Conservation (phyloP, 2,113 vertebrate species). For the Platysternon megacephalum region DNA sequence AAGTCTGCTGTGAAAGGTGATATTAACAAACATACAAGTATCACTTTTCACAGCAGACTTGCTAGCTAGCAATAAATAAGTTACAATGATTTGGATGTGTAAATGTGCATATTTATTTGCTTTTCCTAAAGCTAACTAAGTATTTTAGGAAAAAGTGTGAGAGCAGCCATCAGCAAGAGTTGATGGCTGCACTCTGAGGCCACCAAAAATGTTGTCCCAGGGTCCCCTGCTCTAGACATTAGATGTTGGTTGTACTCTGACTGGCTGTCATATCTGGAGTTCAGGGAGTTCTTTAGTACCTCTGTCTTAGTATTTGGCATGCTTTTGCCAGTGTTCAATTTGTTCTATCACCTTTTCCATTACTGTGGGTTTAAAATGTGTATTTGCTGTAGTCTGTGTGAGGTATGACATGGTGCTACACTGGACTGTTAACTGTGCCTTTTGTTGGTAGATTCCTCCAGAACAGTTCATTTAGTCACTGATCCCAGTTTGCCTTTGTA, state of each 20-base stretch:
- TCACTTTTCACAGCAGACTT: too few relatives aligned
- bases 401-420: not conserved
- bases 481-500: not conserved
- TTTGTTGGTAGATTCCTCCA: not conserved
- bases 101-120: too few relatives aligned
- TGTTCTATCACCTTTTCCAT: conserved; percentile 1
- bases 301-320: not conserved
- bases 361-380: not conserved
- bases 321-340: not conserved
- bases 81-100: too few relatives aligned
- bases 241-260: not conserved
- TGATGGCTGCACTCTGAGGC: too few relatives aligned
- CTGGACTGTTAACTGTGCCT: not conserved
- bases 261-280: not conserved
- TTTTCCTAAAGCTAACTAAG: too few relatives aligned
- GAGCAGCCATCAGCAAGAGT: too few relatives aligned
- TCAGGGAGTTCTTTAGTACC: not conserved
- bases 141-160: too few relatives aligned
- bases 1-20: too few relatives aligned
- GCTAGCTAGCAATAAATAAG: too few relatives aligned
- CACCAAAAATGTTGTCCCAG: too few relatives aligned
- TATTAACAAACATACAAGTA: too few relatives aligned
- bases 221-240: not conserved
- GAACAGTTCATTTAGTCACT: not conserved
- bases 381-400: not conserved